Conservation (phyloP, 1,140 invertebrate genomes). For the Leptinotarsa lineolata region DNA sequence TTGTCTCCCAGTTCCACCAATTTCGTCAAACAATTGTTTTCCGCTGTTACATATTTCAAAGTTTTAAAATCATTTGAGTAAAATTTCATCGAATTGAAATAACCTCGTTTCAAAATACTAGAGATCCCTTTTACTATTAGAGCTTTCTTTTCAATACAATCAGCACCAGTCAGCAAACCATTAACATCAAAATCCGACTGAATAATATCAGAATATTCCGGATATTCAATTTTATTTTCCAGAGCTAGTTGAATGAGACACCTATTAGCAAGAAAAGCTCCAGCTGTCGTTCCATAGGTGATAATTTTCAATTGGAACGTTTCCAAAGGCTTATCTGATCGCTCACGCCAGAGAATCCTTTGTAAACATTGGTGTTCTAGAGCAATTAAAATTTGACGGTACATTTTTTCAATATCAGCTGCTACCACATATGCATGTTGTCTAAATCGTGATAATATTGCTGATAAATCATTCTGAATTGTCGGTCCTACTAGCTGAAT, state of each 20-base stretch:
- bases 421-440: slow-evolving; percentile 50
- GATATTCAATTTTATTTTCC: slow-evolving; percentile 16
- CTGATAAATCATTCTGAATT: slow-evolving; percentile 45
- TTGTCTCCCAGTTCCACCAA: too few relatives aligned
- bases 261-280: slow-evolving; percentile 38
- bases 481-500: slow-evolving; percentile 42
- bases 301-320: slow-evolving; percentile 49
- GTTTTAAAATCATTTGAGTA: too few relatives aligned
- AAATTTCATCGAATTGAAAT: too few relatives aligned
- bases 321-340: slow-evolving; percentile 32
- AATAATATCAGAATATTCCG: neutral
- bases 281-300: slow-evolving; percentile 46
- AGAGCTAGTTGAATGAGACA: slow-evolving; percentile 23
- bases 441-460: slow-evolving; percentile 56
- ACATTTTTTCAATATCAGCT: slow-evolving; percentile 57
- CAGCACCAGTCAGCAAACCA: too few relatives aligned
- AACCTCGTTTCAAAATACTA: too few relatives aligned
- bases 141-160: too few relatives aligned
- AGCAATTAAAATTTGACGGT: slow-evolving; percentile 48
- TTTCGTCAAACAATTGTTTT: too few relatives aligned
- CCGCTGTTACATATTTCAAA: too few relatives aligned
- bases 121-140: too few relatives aligned
- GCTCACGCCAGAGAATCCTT: slow-evolving; percentile 19
- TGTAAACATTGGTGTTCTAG: slow-evolving; percentile 43
- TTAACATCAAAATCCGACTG: too few relatives aligned